phyloP scores from a whole-genome alignment of 1,140 invertebrate species.

The Muscidifurax raptorellus region DNA sequence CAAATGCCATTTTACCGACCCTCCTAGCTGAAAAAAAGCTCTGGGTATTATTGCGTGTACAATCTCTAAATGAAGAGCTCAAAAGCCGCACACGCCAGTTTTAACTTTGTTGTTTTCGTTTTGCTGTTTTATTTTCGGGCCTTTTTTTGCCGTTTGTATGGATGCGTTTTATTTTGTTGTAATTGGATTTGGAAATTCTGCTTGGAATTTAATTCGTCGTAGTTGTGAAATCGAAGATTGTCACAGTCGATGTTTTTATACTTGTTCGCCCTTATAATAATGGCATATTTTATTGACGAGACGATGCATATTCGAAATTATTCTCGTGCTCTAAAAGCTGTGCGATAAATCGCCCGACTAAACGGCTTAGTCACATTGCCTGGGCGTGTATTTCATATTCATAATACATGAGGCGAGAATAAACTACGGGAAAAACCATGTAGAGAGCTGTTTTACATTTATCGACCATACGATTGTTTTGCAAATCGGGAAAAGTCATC shows the following conservation, averaged over 20 bases:
- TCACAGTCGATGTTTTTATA: no score
- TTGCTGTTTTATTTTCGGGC: neutral
- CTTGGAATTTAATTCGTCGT: no score
- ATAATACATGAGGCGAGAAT: neutral
- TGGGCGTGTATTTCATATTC: neutral
- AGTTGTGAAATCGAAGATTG: no score
- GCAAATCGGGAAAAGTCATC: neutral
- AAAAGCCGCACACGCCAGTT: neutral
- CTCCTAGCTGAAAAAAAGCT: constrained; percentile 10
- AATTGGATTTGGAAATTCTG: no score
- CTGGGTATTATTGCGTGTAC: neutral
- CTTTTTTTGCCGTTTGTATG: neutral
- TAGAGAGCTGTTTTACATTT: neutral
- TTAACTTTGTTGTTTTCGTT: neutral
- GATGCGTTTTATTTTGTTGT: no score
- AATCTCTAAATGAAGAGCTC: constrained; percentile 11
- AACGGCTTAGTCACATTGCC: neutral
- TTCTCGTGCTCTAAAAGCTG: neutral
- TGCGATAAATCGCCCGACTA: neutral
- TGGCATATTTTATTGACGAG: neutral
- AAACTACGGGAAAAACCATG: neutral
- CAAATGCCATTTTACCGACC: constrained; percentile 39
- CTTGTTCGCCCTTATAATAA: neutral
- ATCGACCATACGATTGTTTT: neutral
- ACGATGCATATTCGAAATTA: neutral